Evolutionary conservation across 2,797 vertebrate genomes (phyloP).

Genomic region (Lycodopsis pacificus): DNA sequence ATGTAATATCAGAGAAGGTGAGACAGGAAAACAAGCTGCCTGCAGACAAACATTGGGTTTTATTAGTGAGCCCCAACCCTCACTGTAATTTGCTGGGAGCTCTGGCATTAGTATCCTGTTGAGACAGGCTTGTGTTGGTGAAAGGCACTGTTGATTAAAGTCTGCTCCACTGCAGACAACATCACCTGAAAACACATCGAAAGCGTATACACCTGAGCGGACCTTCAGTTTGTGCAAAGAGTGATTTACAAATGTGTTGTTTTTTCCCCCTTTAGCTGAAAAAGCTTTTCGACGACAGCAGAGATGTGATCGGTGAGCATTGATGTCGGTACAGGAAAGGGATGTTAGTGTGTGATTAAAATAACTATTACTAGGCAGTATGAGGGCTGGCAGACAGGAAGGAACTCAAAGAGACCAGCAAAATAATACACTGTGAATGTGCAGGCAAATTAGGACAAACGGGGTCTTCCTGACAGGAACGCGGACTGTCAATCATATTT

Average conservation of each 20-base stretch:
- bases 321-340: constrained; percentile 72
- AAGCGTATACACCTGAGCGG: constrained; percentile 26
- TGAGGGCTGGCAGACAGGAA: constrained; percentile 75
- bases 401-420: constrained; percentile 63
- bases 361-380: constrained; percentile 70
- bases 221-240: constrained; percentile 10
- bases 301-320: constrained; percentile 38
- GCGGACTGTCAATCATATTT: constrained; percentile 47
- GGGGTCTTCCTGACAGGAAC: constrained; percentile 51
- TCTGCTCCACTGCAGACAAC: constrained; percentile 31
- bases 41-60: constrained; percentile 78
- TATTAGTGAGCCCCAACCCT: constrained; percentile 73
- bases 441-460: constrained; percentile 65
- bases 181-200: constrained; percentile 41
- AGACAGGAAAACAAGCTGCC: constrained; percentile 77
- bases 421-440: constrained; percentile 67
- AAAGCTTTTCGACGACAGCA: constrained; percentile 35
- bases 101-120: constrained; percentile 75
- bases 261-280: not conserved
- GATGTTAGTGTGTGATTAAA: constrained; percentile 70
- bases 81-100: constrained; percentile 79
- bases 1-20: constrained; percentile 58
- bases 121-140: constrained; percentile 69
- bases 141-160: constrained; percentile 67
- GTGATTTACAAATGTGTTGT: not conserved